Evolutionary conservation across 2,113 vertebrate species (phyloP).

Genomic region (Henicopernis longicauda): DNA sequence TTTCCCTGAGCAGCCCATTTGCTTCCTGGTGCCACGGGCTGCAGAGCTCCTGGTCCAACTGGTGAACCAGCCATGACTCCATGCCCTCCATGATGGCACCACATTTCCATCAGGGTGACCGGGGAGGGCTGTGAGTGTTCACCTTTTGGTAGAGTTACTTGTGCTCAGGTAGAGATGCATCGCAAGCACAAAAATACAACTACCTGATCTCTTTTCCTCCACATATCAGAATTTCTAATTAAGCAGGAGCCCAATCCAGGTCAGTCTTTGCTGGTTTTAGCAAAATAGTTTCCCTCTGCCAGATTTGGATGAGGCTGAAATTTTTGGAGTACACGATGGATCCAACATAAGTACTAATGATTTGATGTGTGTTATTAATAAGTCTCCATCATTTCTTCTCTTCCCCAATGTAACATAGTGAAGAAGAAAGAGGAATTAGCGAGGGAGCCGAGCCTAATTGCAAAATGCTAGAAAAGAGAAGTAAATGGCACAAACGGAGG

Average conservation of each 20-base stretch:
- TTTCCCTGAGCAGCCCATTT: not conserved
- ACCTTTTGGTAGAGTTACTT: not conserved
- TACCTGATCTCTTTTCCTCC: not conserved
- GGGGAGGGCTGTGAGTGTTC: too few species aligned
- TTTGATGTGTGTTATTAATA: not conserved
- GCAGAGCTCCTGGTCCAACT: not conserved
- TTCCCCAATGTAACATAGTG: accelerated
- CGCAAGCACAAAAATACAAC: not conserved
- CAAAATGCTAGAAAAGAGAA: not conserved
- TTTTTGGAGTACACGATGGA: not conserved
- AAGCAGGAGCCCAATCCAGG: not conserved
- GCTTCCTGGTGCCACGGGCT: accelerated
- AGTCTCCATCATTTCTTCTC: not conserved
- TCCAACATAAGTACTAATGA: accelerated
- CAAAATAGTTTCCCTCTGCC: not conserved
- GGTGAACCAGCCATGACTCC: not conserved
- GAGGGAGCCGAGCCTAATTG: not conserved
- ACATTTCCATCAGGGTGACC: accelerated
- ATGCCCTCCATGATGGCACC: accelerated
- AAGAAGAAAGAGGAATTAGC: not conserved
- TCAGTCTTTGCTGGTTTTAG: not conserved
- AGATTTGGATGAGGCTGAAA: not conserved
- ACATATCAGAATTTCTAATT: not conserved
- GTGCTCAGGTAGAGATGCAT: not conserved
- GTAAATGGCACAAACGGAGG: not conserved